A percentile compares a stretch with the other conserved stretches of the same genome.
These are phyloP conservation scores for Passer domesticus DNA, from an alignment of 2,113 vertebrate genomes.

Conservation along the genomic window DNA sequence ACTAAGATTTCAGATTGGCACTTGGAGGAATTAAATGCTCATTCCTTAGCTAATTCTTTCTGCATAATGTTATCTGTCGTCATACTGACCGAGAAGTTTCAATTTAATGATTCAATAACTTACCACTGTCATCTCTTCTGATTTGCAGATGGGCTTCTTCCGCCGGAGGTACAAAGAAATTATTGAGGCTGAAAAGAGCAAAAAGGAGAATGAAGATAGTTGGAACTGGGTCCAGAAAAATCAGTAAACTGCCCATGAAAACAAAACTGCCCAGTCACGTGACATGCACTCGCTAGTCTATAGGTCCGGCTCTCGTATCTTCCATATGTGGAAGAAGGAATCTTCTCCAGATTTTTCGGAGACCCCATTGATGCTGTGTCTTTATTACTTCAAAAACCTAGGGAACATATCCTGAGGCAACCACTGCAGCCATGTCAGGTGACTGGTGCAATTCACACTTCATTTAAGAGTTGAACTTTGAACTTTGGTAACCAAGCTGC, in stretches of 20 bases:
- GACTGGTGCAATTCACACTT: conserved; percentile 75
- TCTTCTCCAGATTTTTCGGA: conserved; percentile 99
- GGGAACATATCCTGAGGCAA: conserved; percentile 76
- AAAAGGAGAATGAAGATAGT: conserved; percentile 94
- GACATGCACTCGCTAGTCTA: conserved; percentile 59
- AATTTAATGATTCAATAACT: neutral
- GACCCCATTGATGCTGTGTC: conserved; percentile 83
- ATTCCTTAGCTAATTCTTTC: neutral
- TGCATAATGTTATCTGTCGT: neutral
- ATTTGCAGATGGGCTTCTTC: conserved; percentile 96
- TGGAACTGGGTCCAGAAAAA: conserved; percentile 98
- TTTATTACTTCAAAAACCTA: conserved; percentile 71
- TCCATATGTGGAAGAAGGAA: conserved; percentile 99
- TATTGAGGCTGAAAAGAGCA: conserved; percentile 95
- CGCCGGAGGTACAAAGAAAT: conserved; percentile 96
- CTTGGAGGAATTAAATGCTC: neutral
- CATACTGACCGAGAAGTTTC: neutral
- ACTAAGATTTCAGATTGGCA: neutral
- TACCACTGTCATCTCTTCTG: neutral
- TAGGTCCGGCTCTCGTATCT: conserved; percentile 87
- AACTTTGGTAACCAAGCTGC: conserved; percentile 75
- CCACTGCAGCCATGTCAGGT: conserved; percentile 70
- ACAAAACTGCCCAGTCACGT: conserved; percentile 58
- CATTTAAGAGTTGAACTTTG: conserved; percentile 72
- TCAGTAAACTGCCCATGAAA: conserved; percentile 79